Evolutionary conservation across 2,888 invertebrate genomes (phyloP).

Genomic region (Zygothrica quintamaculata): DNA sequence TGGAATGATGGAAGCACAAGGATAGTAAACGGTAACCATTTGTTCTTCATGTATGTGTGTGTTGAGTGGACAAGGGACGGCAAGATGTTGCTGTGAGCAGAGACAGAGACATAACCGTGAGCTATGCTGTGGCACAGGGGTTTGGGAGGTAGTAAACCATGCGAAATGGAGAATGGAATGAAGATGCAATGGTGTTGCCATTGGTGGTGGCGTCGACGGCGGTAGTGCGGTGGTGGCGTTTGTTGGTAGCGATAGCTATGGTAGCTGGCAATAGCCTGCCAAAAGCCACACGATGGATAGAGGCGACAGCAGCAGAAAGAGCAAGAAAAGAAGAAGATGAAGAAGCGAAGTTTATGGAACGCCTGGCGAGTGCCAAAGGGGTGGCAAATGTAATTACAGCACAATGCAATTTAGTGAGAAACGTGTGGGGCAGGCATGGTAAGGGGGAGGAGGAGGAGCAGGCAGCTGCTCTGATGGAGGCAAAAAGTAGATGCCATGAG

Average conservation of each 20-base stretch:
- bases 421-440: constrained; percentile 36
- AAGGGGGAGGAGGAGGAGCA: constrained; percentile 13
- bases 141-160: too few species aligned
- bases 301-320: constrained; percentile 36
- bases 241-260: constrained; percentile 2
- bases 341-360: constrained; percentile 33
- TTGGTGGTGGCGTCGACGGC: neutral
- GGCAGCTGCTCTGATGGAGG: constrained; percentile 12
- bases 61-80: constrained; percentile 38
- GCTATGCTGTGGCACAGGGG: constrained; percentile 18
- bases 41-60: constrained; percentile 39
- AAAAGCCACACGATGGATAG: constrained; percentile 63
- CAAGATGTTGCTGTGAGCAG: neutral
- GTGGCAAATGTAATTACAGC: constrained; percentile 75
- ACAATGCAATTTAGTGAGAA: constrained; percentile 75
- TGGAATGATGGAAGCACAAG: constrained; percentile 35
- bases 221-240: too few species aligned
- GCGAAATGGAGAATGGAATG: constrained; percentile 16
- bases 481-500: constrained; percentile 27
- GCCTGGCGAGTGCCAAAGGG: constrained; percentile 17
- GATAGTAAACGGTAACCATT: constrained; percentile 59
- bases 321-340: constrained; percentile 15
- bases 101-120: constrained; percentile 1
- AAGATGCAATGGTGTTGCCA: neutral
- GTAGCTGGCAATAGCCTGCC: constrained; percentile 52